Base-by-base conservation (phyloP, 2,888 invertebrate genomes). In the Carcina quercana region DNA sequence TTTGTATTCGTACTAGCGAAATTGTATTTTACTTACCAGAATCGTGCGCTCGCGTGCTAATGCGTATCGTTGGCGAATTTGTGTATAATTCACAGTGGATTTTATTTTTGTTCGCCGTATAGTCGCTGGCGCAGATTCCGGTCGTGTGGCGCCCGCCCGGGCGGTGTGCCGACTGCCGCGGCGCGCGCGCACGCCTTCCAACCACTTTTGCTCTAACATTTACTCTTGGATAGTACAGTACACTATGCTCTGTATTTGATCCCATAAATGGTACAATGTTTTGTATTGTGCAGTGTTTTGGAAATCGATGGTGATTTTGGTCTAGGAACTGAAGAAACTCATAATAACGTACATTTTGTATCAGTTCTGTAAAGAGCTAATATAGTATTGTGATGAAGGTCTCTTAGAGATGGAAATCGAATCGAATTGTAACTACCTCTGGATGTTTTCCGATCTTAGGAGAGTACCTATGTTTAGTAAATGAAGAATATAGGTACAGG, bases 71-170 rank as follows among this genome's bases (percentile, higher is more conserved):
- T 59, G 65, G 71, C 65, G 70, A 20, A 52, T 61, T 65, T 66
- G 69, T 69, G 66, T 70, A 45, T 74, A 67, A 74, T 71, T 74
- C 73, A 76, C 72, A 69, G 21, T 26, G 72, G 61, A 71, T 70
- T 68, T 35, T 65, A 68, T 69, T 67, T 61, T 60, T 45, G 58
- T 65, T 64, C 50, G 62, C 62, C 51, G 65, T 71, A 52, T 59
- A 47, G 63, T 61, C 74, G 76, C 79, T 64, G 59, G 80, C 80
- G 75, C 79, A 72, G 82, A 82, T 63, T 60, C 83, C 69, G 82
- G 83, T 83, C 83, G 82, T 82, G 78, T 78, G 79, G 80, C 82
- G 72, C 79, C 82, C 82, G 82, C 82, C 80, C 82, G 80, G 82
- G 83, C 82, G 82, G 83, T 62, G 57, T 66, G 82, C 79, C 79